Conservation (phyloP, 2,113 vertebrate species). For the Dicentrarchus labrax region DNA sequence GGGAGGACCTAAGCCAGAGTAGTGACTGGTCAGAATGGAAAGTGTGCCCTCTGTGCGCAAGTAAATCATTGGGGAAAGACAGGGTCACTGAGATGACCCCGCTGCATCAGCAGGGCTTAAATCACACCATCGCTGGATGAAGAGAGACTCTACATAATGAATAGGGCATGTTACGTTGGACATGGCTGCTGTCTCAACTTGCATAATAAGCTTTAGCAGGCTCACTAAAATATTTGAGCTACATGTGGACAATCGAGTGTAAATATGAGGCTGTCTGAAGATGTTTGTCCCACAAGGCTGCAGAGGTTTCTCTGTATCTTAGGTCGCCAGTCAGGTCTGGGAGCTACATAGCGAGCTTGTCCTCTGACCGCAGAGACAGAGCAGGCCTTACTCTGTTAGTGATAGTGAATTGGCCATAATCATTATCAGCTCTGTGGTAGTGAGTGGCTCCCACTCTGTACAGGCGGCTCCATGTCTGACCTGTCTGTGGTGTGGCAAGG, state of each 20-base stretch:
- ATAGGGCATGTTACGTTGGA: slow-evolving; percentile 65
- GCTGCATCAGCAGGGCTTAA: slow-evolving; percentile 68
- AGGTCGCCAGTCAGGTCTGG: slow-evolving; percentile 23
- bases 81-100: slow-evolving; percentile 65
- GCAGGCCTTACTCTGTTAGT: slow-evolving; percentile 51
- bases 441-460: slow-evolving; percentile 73
- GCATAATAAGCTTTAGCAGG: slow-evolving; percentile 24
- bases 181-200: slow-evolving; percentile 31
- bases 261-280: slow-evolving; percentile 10
- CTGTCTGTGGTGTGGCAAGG: slow-evolving; percentile 77
- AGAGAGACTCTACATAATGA: slow-evolving; percentile 70
- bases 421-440: slow-evolving; percentile 74
- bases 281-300: not conserved
- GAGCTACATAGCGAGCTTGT: slow-evolving; percentile 32
- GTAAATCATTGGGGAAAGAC: slow-evolving; percentile 70
- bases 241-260: not conserved
- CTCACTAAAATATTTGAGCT: slow-evolving; percentile 16
- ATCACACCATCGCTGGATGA: slow-evolving; percentile 66
- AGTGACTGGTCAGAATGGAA: slow-evolving; percentile 54
- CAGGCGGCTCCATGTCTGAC: slow-evolving; percentile 77
- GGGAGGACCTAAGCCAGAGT: slow-evolving; percentile 46
- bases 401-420: slow-evolving; percentile 70
- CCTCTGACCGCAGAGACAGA: slow-evolving; percentile 47
- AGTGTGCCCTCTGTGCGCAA: slow-evolving; percentile 61
- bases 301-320: not conserved